Conservation (phyloP, 2,888 invertebrate genomes). For the Andrena haemorrhoa region DNA sequence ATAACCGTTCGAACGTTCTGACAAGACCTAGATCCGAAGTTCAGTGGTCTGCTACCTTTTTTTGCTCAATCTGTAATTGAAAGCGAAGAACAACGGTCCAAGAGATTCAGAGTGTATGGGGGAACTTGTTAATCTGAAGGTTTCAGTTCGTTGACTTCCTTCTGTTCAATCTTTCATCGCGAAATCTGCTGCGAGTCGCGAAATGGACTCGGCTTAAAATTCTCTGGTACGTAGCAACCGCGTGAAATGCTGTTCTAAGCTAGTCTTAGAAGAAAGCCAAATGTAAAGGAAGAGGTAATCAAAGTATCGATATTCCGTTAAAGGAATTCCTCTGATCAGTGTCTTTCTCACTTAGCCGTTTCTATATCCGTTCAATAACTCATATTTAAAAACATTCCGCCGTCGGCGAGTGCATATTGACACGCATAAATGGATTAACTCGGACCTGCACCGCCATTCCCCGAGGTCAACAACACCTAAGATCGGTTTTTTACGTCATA, state of each 20-base stretch:
- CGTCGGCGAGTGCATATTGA: slow-evolving; percentile 48
- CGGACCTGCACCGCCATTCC: background rate
- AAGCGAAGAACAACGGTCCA: no score
- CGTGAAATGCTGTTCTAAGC: no score
- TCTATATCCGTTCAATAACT: slow-evolving; percentile 2
- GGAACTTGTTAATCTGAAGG: background rate
- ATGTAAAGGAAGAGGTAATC: background rate
- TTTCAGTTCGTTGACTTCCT: background rate
- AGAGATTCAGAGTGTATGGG: no score
- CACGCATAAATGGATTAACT: slow-evolving; percentile 50
- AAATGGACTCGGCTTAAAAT: background rate
- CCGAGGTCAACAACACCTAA: slow-evolving; percentile 42
- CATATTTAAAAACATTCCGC: slow-evolving; percentile 4
- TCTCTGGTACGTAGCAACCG: no score
- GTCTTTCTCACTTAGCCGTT: slow-evolving; percentile 17
- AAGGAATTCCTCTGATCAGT: background rate
- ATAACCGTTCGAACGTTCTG: slow-evolving; percentile 19
- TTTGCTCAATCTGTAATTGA: no score
- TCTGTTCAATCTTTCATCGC: no score
- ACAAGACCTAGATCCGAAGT: slow-evolving; percentile 28
- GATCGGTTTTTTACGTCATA: slow-evolving; percentile 15
- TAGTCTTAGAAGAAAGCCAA: background rate
- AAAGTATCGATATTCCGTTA: slow-evolving; percentile 4
- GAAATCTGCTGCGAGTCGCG: background rate
- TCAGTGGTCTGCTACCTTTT: no score